Evolutionary conservation across 2,113 vertebrate species (phyloP), one percentile per base, ranked within the genome.

Genomic region (Loxodonta africana): DNA sequence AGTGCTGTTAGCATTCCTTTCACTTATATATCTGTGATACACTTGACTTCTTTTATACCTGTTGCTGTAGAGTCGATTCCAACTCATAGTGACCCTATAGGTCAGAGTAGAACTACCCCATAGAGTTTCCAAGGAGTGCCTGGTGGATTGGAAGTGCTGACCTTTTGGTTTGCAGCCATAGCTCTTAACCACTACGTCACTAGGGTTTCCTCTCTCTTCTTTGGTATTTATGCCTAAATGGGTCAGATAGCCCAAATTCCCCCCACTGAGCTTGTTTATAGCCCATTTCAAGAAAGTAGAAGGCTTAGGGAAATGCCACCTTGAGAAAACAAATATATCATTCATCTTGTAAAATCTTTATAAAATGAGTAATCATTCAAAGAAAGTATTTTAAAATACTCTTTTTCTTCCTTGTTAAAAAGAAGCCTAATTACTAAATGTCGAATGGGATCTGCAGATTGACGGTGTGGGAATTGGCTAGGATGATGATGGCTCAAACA

Each of bases 341-440:
- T 94, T 98, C 83, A 94, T 97, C 57, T 93, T 95, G 87, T 97
- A 77, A 95, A 57, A 94, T 69, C 91, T 97, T 96, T 94, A 95
- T 83, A 89, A 96, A 94, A 95, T 83, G 76, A 91, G 88, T 93
- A 96, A 62, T 95, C 90, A 48, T 95, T 96, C 60, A 83, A 74
- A 89, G 74, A 94, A 95, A 94, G 63, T 94, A 97, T 95, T 98
- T 95, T 60, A 97, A 96, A 96, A 91, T 96, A 30, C 90, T 69
- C 74, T 95, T 96, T 95, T 91, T 60, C 94, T 89, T 86, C 26
- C 30, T 26, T 14, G 11, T 96, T 96, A 95, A 97, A 87, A 95
- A 91, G 93, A 96, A 96, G n/a, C 69, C 76, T 97, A 95, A 94
- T 93, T 97, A 87, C 57, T 91, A 93, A 96, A 87, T 81, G 57